Conservation (phyloP, 37 sponge, comb jelly and placozoan species). For the Aphrocallistes beatrix region DNA sequence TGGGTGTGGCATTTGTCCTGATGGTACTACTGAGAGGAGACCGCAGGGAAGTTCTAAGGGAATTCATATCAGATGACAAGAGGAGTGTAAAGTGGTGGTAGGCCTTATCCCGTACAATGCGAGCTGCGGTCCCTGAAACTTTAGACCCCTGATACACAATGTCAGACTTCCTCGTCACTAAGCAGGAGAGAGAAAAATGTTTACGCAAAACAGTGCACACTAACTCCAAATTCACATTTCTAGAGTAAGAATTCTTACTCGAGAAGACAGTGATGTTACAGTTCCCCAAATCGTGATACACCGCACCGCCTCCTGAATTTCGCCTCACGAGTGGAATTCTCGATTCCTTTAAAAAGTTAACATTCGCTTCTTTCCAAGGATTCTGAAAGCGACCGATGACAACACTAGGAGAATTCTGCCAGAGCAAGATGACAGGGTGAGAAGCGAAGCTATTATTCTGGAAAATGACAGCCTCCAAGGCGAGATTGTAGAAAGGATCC, state of each 20-base stretch:
- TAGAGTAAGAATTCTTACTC: conserved; percentile 31
- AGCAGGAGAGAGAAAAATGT: conserved; percentile 36
- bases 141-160: conserved; percentile 34
- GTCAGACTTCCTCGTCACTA: conserved; percentile 44
- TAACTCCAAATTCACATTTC: conserved; percentile 42
- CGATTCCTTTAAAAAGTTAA: conserved; percentile 25
- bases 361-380: conserved; percentile 66
- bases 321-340: conserved; percentile 46
- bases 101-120: conserved; percentile 29
- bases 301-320: conserved; percentile 72
- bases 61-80: conserved; percentile 26
- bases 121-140: conserved; percentile 71
- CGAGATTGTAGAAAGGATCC: conserved; percentile 49
- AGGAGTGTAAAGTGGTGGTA: conserved; percentile 80
- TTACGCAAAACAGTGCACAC: conserved; percentile 32
- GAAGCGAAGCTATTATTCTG: conserved; percentile 30
- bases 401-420: conserved; percentile 56
- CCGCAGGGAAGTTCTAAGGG: conserved; percentile 4
- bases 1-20: conserved; percentile 40
- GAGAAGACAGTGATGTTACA: conserved; percentile 58
- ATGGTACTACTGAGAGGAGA: conserved; percentile 17
- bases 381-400: conserved; percentile 32
- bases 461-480: conserved; percentile 56
- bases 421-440: conserved; percentile 36
- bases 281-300: conserved; percentile 78